phyloP scores from a whole-genome alignment of 2,888 invertebrate genomes.

The Serripes groenlandicus region DNA sequence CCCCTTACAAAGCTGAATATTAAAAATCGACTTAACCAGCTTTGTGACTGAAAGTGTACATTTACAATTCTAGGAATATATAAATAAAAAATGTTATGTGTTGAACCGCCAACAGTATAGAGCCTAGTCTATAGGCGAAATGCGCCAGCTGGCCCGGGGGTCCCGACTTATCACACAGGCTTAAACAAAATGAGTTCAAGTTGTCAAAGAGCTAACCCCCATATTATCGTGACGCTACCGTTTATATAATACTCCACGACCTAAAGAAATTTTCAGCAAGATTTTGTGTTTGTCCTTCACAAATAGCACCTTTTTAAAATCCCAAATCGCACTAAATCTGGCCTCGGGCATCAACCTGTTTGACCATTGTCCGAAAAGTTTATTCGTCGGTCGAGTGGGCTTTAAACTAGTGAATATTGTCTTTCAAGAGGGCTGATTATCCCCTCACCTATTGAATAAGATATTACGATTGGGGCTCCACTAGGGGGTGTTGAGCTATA shows the following conservation, averaged over 20 bases:
- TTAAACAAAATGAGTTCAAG: background rate
- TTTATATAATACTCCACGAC: too few species aligned
- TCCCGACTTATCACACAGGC: background rate
- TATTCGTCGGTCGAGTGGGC: constrained; percentile 54
- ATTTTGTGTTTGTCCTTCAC: constrained; percentile 16
- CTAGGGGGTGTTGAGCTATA: background rate
- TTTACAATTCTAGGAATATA: too few species aligned
- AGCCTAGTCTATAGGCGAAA: too few species aligned
- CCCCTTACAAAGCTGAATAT: too few species aligned
- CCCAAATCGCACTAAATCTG: constrained; percentile 51
- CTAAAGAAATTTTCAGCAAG: background rate
- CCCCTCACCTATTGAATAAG: constrained; percentile 33
- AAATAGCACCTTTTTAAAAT: constrained; percentile 30
- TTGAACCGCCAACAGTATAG: too few species aligned
- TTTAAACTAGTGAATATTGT: constrained; percentile 33
- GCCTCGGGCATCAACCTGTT: constrained; percentile 26
- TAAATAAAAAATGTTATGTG: too few species aligned
- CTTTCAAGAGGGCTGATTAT: constrained; percentile 32
- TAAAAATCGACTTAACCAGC: too few species aligned
- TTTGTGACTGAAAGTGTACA: too few species aligned
- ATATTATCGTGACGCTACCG: too few species aligned
- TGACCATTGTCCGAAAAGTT: constrained; percentile 42
- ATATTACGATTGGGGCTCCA: constrained; percentile 4
- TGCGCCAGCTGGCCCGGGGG: too few species aligned
- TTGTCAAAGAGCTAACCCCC: background rate